Base-by-base conservation (phyloP, 2,888 invertebrate genomes). In the Tipula confusa region DNA sequence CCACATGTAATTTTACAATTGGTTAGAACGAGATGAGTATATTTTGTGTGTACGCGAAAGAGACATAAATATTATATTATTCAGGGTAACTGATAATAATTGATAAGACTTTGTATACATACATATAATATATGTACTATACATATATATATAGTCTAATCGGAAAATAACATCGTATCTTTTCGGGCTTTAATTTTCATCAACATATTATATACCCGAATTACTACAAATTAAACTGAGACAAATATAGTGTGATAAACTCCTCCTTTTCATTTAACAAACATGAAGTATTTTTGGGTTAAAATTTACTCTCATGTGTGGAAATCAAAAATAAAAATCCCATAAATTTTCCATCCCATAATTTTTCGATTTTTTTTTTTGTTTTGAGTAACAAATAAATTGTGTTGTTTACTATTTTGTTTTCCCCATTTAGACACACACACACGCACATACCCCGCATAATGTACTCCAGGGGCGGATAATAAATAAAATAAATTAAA, bases 301-400 rank as follows among this genome's bases (percentile, higher is more conserved):
- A 38, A 38, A 64, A 64, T 64, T 24, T 64, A 64, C 24, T 64
- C 64, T 64, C 64, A 64, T 64, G 18, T 64, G 64, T 18, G 64
- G 24, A 64, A 64, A 64, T 64, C 64, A 64, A 64, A 64, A 64
- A 64, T 64, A 64, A 64, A 64, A 64, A 64, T 64, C 64, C 64
- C 64, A 64, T 64, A 64, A 64, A 64, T 64, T 64, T 64, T 64
- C 64, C 64, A 64, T 64, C 64, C 64, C 64, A 64, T 64, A 64
- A 64, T 64, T 64, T 64, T 64, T 64, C n/a, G 64, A 24, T 64
- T 64, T 64, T 64, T 64, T 64, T 64, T 64, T 24, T 24, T 64
- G 24, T 64, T 64, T 18, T 6, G 24, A 64, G 24, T 7, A 64
- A 64, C 64, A 64, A 64, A 18, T 24, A 64, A 18, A 64, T 24